phyloP scores from a whole-genome alignment of 2,888 invertebrate species.

The Drosophila affinis region DNA sequence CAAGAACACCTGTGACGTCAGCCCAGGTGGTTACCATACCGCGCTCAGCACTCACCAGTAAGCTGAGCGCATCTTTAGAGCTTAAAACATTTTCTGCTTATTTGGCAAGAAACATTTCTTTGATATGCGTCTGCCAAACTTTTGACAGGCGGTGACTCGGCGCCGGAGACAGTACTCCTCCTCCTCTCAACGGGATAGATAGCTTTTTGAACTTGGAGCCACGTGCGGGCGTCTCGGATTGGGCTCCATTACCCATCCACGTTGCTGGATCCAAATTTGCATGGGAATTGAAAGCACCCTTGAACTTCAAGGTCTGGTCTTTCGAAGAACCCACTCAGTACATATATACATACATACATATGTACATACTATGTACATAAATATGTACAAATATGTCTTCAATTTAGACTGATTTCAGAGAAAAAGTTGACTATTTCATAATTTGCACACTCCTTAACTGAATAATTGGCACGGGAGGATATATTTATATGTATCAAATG shows the following conservation, averaged over 20 bases:
- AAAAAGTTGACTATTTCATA: constrained; percentile 24
- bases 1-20: constrained; percentile 47
- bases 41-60: constrained; percentile 6
- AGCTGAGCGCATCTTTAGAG: constrained; percentile 20
- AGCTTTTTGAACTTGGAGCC: constrained; percentile 27
- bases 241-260: constrained; percentile 26
- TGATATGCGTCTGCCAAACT: constrained; percentile 38
- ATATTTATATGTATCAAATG: neutral
- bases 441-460: constrained; percentile 33
- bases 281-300: constrained; percentile 42
- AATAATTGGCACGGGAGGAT: constrained; percentile 34
- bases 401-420: constrained; percentile 15
- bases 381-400: neutral
- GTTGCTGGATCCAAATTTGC: constrained; percentile 28
- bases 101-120: constrained; percentile 10
- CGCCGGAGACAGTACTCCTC: neutral
- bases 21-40: constrained; percentile 1
- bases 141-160: constrained; percentile 32
- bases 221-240: constrained; percentile 27
- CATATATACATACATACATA: no score
- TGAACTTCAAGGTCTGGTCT: constrained; percentile 38
- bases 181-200: constrained; percentile 6
- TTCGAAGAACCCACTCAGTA: constrained; percentile 18
- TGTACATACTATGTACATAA: neutral
- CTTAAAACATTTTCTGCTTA: constrained; percentile 40